phyloP scores from a whole-genome alignment of 2,113 vertebrate genomes.

The Grammomys surdaster region DNA sequence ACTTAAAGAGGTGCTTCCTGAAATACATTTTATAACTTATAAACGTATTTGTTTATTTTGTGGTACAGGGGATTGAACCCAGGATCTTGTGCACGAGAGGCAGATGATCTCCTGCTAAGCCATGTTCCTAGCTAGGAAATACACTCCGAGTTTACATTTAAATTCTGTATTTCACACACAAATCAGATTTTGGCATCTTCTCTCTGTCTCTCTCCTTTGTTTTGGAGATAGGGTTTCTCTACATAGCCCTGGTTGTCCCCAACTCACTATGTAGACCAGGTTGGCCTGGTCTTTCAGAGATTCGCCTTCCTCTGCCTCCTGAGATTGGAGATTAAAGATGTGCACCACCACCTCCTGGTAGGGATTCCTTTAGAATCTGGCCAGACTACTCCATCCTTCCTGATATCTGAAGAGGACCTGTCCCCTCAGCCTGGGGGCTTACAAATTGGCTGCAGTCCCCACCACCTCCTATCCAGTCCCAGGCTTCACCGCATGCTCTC shows the following conservation, averaged over 20 bases:
- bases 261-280: neutral
- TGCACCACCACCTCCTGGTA: neutral
- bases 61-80: neutral
- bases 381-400: neutral
- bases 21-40: neutral
- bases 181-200: constrained; percentile 1
- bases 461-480: neutral
- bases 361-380: neutral
- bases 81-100: neutral
- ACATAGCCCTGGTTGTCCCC: neutral
- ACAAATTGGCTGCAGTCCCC: neutral
- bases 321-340: neutral
- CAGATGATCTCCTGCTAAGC: neutral
- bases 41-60: neutral
- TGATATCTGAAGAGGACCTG: neutral
- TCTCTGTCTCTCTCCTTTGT: neutral
- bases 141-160: neutral
- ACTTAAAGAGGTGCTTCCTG: neutral
- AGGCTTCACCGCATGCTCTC: neutral
- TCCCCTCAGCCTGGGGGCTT: neutral
- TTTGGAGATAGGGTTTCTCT: neutral
- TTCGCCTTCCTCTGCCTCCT: neutral
- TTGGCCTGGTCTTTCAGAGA: neutral
- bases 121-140: neutral
- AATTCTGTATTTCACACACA: neutral